Conservation (phyloP, 2,797 vertebrate species). For the Otolemur crassicaudatus region DNA sequence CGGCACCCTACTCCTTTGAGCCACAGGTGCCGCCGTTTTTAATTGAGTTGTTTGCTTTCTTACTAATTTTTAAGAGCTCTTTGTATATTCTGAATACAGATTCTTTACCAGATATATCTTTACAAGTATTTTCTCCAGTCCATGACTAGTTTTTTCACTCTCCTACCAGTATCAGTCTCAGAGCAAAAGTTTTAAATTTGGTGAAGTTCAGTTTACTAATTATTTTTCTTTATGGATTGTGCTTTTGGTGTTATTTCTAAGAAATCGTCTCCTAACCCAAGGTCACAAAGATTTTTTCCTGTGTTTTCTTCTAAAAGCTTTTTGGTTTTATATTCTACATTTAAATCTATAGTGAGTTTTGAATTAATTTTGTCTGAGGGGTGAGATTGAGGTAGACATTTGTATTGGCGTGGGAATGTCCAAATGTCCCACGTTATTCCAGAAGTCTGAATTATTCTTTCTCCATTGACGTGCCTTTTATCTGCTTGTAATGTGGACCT, state of each 20-base stretch:
- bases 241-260: not conserved
- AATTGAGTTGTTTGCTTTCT: not conserved
- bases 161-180: not conserved
- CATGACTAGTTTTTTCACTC: not conserved
- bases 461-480: not conserved
- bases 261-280: not conserved
- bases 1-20: too few relatives aligned
- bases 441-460: not conserved
- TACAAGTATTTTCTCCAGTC: not conserved
- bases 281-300: not conserved
- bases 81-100: not conserved
- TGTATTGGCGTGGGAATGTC: not conserved
- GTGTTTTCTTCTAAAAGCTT: constrained; percentile 29
- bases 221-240: not conserved
- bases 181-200: not conserved
- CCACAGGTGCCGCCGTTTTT: too few relatives aligned
- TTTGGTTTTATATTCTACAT: constrained; percentile 23
- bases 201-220: not conserved
- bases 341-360: not conserved
- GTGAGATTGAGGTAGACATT: not conserved
- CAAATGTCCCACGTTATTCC: not conserved
- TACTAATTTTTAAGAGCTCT: not conserved
- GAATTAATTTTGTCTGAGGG: not conserved
- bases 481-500: constrained; percentile 30
- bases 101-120: not conserved